Evolutionary conservation across 64 coral and sea anemone species (phyloP).

Genomic region (Montipora sp.): DNA sequence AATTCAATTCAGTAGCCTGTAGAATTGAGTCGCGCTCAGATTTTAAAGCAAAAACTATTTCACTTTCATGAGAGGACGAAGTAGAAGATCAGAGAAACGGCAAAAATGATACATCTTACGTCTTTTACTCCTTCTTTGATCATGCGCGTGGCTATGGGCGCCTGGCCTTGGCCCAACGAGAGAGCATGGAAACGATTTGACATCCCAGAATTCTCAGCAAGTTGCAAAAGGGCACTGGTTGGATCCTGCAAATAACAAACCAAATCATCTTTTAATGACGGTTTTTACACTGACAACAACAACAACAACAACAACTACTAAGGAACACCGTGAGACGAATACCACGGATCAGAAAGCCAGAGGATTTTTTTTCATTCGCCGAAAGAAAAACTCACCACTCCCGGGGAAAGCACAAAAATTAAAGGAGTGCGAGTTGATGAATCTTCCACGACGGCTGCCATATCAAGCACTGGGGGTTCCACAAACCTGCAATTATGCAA

Average conservation of each 20-base stretch:
- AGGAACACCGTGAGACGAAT: too few relatives aligned
- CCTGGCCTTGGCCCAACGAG: slow-evolving; percentile 95
- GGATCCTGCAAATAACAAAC: slow-evolving; percentile 77
- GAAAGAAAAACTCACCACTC: slow-evolving; percentile 55
- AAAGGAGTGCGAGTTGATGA: slow-evolving; percentile 74
- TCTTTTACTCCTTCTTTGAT: slow-evolving; percentile 99
- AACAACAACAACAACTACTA: neutral
- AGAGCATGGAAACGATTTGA: slow-evolving; percentile 95
- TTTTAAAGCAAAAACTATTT: too few relatives aligned
- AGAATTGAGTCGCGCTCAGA: too few relatives aligned
- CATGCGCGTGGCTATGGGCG: slow-evolving; percentile 98
- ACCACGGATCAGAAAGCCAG: neutral
- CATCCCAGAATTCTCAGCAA: slow-evolving; percentile 98
- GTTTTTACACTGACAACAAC: neutral
- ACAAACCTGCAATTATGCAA: slow-evolving; percentile 56
- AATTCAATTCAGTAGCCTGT: too few relatives aligned
- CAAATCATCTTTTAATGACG: too few relatives aligned
- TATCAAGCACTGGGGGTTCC: slow-evolving; percentile 75
- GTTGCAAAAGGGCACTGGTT: slow-evolving; percentile 94
- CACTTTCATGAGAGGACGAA: too few relatives aligned
- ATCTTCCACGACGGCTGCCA: slow-evolving; percentile 79
- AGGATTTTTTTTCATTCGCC: neutral
- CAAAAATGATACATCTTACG: slow-evolving; percentile 46
- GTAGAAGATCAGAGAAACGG: too few relatives aligned
- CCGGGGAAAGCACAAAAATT: slow-evolving; percentile 75